These are phyloP conservation scores for Parauchenoglanis ngamensis DNA, from an alignment of 2,797 vertebrate genomes.

Conservation along the genomic window DNA sequence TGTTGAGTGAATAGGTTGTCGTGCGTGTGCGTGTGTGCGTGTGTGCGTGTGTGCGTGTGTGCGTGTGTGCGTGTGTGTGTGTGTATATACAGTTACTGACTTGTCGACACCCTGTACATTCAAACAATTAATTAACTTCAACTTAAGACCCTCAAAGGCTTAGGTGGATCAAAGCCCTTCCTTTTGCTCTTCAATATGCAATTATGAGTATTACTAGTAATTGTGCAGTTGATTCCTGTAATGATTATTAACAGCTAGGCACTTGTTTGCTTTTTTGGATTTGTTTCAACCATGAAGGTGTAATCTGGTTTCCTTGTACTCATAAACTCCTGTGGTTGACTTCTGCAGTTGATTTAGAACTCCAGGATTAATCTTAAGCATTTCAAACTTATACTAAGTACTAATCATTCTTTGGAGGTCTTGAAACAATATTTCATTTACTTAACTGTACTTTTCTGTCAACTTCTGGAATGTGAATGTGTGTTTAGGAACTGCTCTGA, in stretches of 20 bases:
- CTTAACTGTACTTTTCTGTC: neutral
- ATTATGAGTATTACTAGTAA: too few relatives aligned
- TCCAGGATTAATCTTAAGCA: neutral
- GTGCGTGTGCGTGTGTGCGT: too few relatives aligned
- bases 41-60: too few relatives aligned
- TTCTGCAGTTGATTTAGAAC: neutral
- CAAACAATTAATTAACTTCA: too few relatives aligned
- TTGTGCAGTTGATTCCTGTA: too few relatives aligned
- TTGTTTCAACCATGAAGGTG: neutral
- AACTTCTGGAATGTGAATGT: slow-evolving; percentile 19
- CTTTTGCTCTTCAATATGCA: neutral
- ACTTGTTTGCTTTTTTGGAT: neutral
- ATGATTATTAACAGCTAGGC: neutral
- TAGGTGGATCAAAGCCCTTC: too few relatives aligned
- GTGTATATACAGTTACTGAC: too few relatives aligned
- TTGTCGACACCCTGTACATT: too few relatives aligned
- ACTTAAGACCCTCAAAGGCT: too few relatives aligned
- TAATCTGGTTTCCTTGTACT: neutral
- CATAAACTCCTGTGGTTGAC: neutral
- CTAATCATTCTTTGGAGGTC: neutral
- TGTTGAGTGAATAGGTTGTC: too few relatives aligned
- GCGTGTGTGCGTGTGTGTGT: too few relatives aligned
- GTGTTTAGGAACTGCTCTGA: slow-evolving; percentile 84
- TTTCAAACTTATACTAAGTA: neutral
- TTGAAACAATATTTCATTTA: neutral